These are phyloP conservation scores for Drosophila novamexicana DNA, from an alignment of 1,140 invertebrate genomes.

Conservation along the genomic window DNA sequence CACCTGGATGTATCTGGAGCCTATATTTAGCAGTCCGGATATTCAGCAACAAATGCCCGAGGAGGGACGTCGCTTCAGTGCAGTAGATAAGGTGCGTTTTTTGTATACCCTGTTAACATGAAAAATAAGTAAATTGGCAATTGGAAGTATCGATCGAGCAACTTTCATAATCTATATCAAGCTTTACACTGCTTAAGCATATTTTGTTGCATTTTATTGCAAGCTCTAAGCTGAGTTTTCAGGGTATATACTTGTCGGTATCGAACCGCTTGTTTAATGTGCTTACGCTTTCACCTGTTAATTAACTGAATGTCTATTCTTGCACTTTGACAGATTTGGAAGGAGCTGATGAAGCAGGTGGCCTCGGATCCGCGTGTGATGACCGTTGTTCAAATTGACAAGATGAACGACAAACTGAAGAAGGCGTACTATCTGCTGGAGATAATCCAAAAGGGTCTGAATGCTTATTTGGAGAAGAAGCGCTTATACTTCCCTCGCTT, in stretches of 20 bases:
- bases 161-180: no score
- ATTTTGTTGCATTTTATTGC: no score
- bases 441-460: conserved; percentile 95
- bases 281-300: not conserved
- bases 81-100: conserved; percentile 91
- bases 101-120: not conserved
- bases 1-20: conserved; percentile 99
- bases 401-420: conserved; percentile 95
- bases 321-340: conserved; percentile 87
- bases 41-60: conserved; percentile 98
- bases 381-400: conserved; percentile 94
- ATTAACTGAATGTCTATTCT: not conserved
- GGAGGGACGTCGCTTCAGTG: conserved; percentile 93
- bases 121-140: no score
- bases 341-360: conserved; percentile 96
- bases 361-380: conserved; percentile 92
- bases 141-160: no score
- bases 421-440: conserved; percentile 95
- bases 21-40: conserved; percentile 98
- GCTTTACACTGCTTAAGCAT: no score
- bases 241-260: no score
- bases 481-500: conserved; percentile 97
- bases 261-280: not conserved
- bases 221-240: no score
- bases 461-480: conserved; percentile 98